These are phyloP conservation scores for Nesoenas mayeri DNA, from an alignment of 2,113 vertebrate species.

Conservation along the genomic window DNA sequence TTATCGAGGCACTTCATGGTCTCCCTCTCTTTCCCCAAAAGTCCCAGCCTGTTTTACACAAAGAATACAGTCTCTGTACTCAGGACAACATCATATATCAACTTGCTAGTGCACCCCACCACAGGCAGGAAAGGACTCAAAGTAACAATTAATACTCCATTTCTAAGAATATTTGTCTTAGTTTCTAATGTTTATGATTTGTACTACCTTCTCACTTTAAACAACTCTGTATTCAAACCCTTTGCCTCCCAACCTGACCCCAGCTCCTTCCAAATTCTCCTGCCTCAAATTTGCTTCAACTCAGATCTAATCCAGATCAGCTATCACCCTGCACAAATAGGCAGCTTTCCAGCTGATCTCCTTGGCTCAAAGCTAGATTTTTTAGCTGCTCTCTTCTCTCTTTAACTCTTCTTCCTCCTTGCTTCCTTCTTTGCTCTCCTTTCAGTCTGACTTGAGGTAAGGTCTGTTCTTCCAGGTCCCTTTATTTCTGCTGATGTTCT, in stretches of 20 bases:
- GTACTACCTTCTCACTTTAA: background rate
- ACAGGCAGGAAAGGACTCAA: background rate
- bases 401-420: background rate
- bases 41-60: background rate
- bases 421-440: background rate
- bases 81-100: background rate
- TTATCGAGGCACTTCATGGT: background rate
- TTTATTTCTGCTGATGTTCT: conserved; percentile 42
- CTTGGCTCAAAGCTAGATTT: background rate
- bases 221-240: background rate
- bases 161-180: background rate
- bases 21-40: fast-evolving
- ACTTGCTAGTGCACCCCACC: background rate
- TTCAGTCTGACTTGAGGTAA: background rate
- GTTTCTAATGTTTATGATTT: background rate
- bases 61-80: background rate
- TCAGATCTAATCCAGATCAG: background rate
- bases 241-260: background rate
- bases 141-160: background rate
- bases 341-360: background rate
- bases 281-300: background rate
- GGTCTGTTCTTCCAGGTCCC: background rate
- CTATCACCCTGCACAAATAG: background rate
- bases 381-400: background rate
- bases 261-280: background rate